Conservation (phyloP, 2,113 vertebrate genomes). For the Mastomys natalensis region DNA sequence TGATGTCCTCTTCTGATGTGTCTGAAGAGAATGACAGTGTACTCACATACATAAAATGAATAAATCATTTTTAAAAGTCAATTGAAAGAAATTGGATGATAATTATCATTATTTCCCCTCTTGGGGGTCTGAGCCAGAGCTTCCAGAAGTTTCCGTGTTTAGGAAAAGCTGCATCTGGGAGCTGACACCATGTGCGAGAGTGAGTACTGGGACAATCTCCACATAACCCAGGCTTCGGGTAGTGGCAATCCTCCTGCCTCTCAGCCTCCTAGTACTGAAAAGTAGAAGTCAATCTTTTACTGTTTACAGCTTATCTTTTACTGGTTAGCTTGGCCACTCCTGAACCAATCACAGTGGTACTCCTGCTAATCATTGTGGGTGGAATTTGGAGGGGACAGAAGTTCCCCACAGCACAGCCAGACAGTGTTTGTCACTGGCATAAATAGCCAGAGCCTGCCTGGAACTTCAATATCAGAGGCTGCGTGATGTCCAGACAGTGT, state of each 20-base stretch:
- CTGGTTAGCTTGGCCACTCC: not conserved
- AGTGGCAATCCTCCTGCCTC: not conserved
- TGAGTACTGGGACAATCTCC: not conserved
- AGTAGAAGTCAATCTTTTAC: not conserved
- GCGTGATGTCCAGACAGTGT: not conserved
- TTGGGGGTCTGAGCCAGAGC: too few relatives aligned
- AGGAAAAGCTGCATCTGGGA: not conserved
- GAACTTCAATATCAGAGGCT: not conserved
- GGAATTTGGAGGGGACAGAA: not conserved
- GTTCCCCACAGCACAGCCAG: not conserved
- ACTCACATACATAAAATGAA: too few relatives aligned
- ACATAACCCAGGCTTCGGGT: not conserved
- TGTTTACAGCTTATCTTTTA: not conserved
- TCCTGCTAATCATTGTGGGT: not conserved
- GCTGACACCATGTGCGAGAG: not conserved
- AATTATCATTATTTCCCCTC: not conserved
- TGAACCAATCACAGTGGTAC: not conserved
- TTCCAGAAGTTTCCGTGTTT: not conserved
- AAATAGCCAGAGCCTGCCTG: not conserved
- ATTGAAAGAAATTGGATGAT: not conserved
- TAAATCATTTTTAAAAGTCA: not conserved
- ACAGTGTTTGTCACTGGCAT: not conserved
- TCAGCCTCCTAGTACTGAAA: not conserved
- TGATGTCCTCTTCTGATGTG: too few relatives aligned
- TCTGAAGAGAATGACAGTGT: too few relatives aligned